phyloP scores from a whole-genome alignment of 2,113 vertebrate genomes.

The Siphamia tubifer region DNA sequence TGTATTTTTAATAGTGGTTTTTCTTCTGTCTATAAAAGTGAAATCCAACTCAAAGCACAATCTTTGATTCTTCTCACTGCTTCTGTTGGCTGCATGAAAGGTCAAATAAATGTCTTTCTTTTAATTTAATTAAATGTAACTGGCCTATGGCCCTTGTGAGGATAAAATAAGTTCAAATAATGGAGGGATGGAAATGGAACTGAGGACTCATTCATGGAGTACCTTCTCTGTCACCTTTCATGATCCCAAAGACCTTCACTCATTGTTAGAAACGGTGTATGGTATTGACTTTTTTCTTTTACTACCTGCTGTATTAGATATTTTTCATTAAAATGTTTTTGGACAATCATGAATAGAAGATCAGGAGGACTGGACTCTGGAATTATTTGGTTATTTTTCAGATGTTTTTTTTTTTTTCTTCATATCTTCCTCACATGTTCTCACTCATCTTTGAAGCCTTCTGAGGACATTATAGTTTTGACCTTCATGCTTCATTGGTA shows the following conservation, averaged over 20 bases:
- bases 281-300: no score
- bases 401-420: no score
- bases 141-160: no score
- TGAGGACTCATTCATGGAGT: conserved; percentile 49
- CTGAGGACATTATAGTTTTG: conserved; percentile 45
- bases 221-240: background rate
- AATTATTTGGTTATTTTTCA: conserved; percentile 33
- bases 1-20: no score
- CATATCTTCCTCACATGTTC: conserved; percentile 33
- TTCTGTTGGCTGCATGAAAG: conserved; percentile 17
- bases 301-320: conserved; percentile 15
- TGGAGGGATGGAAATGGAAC: no score
- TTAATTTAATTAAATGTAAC: conserved; percentile 61
- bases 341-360: conserved; percentile 22
- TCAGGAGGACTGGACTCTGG: no score
- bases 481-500: conserved; percentile 59
- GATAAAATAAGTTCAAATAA: no score
- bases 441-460: conserved; percentile 51
- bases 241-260: conserved; percentile 23
- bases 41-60: background rate
- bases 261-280: conserved; percentile 27
- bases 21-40: background rate
- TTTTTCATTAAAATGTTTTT: conserved; percentile 12
- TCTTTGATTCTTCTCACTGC: background rate
- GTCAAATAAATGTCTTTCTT: conserved; percentile 43